phyloP scores from a whole-genome alignment of 2,797 vertebrate genomes.

The Siniperca obscura region DNA sequence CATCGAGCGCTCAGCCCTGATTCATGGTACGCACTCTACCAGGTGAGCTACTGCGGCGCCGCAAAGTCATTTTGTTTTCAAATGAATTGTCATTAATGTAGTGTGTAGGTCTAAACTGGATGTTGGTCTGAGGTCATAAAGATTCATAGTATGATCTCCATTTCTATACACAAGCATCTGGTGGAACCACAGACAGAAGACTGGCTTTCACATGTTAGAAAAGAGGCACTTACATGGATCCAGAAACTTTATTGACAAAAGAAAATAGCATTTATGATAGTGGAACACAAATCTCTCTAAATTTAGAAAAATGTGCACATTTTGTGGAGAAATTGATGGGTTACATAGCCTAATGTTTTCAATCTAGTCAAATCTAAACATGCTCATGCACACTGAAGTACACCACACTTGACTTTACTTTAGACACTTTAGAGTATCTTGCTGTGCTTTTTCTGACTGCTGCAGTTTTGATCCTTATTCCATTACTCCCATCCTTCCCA shows the following conservation, averaged over 20 bases:
- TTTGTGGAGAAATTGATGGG: background rate
- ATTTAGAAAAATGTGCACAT: background rate
- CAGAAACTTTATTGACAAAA: slow-evolving; percentile 73
- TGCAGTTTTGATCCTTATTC: background rate
- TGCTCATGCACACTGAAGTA: background rate
- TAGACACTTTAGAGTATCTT: background rate
- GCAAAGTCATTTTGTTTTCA: background rate
- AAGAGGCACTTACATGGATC: slow-evolving; percentile 12
- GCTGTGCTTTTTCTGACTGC: background rate
- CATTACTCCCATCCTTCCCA: background rate
- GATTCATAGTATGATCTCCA: too few species aligned
- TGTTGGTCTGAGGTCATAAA: background rate
- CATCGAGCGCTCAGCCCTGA: too few species aligned
- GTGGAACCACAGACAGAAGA: background rate
- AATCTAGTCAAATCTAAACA: background rate
- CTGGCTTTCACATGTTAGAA: background rate
- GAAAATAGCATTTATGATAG: background rate
- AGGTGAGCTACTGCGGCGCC: too few species aligned
- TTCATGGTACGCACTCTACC: too few species aligned
- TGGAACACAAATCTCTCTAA: background rate
- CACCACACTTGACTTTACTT: background rate
- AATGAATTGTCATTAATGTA: background rate
- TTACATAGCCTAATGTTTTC: background rate
- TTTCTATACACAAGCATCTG: background rate
- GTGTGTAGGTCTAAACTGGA: background rate